Evolutionary conservation across 1,140 invertebrate species (phyloP).

Genomic region (Pentalonia nigronervosa): DNA sequence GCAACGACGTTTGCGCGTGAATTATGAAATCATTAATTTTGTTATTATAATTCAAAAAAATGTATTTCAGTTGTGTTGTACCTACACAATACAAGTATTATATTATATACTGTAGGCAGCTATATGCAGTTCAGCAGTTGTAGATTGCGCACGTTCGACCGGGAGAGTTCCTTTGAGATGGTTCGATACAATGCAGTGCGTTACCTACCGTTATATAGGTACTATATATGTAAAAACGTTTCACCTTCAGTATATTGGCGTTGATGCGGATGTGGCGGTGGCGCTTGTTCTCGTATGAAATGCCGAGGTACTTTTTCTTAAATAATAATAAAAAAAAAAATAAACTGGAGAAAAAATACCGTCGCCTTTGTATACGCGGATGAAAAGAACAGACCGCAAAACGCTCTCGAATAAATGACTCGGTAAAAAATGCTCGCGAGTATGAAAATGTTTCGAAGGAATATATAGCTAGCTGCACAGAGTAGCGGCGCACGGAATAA

Average conservation of each 20-base stretch:
- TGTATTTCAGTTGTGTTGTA: not conserved
- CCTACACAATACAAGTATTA: not conserved
- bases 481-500: not conserved
- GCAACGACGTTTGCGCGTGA: not conserved
- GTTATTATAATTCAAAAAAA: not conserved
- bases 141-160: not conserved
- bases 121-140: not conserved
- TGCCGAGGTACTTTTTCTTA: not conserved
- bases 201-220: not conserved
- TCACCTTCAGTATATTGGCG: not conserved
- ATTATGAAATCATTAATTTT: not conserved
- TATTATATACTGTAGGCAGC: not conserved
- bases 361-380: not conserved
- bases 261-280: not conserved
- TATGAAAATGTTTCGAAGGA: constrained; percentile 16
- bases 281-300: not conserved
- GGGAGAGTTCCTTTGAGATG: not conserved
- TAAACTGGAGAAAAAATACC: not conserved
- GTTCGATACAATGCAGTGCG: not conserved
- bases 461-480: not conserved
- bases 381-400: constrained; percentile 13
- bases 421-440: not conserved
- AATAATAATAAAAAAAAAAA: constrained; percentile 1
- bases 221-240: constrained; percentile 1
- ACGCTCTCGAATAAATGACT: not conserved